phyloP scores from a whole-genome alignment of 2,113 vertebrate species.

The Pangasianodon gigas region DNA sequence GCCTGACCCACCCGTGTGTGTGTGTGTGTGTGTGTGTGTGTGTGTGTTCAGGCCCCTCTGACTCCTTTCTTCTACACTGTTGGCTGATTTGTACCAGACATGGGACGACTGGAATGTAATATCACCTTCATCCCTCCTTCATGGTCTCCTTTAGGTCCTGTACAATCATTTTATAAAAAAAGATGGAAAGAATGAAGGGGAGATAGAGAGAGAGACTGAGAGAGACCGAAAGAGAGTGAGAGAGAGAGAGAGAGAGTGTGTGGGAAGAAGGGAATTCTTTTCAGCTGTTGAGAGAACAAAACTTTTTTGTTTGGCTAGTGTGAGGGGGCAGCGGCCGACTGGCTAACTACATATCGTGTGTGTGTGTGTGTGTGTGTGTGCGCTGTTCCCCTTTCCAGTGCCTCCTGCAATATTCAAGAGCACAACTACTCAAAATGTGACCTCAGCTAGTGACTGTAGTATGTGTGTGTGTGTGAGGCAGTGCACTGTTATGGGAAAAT shows the following conservation, averaged over 20 bases:
- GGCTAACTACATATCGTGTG: conserved; percentile 46
- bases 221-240: conserved; percentile 18
- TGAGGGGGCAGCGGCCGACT: conserved; percentile 52
- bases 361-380: conserved; percentile 52
- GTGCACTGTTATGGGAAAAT: too few relatives aligned
- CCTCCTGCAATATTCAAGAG: conserved; percentile 1
- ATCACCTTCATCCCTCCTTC: background rate
- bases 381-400: background rate
- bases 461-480: conserved; percentile 20
- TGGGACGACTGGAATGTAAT: background rate
- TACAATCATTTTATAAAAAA: background rate
- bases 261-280: conserved; percentile 63
- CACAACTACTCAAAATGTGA: background rate
- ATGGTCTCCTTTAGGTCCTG: background rate
- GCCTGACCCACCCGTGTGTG: conserved; percentile 3
- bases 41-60: background rate
- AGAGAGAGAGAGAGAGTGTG: conserved; percentile 19
- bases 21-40: conserved; percentile 15
- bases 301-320: conserved; percentile 70
- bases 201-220: background rate
- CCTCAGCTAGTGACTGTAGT: background rate
- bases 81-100: background rate
- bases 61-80: background rate
- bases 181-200: background rate
- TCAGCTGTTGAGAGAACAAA: conserved; percentile 68